A percentile compares a stretch with the other conserved stretches of the same genome.
These are phyloP conservation scores for Pocillopora meandrina DNA, from an alignment of 92 coral and sea anemone genomes.

Conservation along the genomic window DNA sequence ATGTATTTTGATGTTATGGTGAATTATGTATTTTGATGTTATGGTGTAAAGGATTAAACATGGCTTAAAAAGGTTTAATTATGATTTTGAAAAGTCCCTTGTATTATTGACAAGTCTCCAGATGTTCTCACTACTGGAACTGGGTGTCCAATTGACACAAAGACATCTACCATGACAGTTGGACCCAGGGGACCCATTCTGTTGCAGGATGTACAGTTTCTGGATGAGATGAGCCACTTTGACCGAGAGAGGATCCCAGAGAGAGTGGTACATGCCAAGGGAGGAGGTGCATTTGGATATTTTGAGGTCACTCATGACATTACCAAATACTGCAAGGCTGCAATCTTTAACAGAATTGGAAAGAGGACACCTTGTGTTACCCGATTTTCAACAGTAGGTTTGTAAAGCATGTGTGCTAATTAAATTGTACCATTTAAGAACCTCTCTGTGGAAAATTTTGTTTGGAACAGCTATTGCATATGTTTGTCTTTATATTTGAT, in stretches of 20 bases:
- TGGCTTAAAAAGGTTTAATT: too few relatives aligned
- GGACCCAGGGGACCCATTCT: slow-evolving; percentile 90
- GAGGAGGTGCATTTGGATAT: slow-evolving; percentile 99
- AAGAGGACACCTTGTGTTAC: slow-evolving; percentile 86
- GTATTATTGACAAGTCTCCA: slow-evolving; percentile 38
- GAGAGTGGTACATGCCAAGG: slow-evolving; percentile 98
- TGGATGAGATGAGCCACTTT: slow-evolving; percentile 96
- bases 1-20: too few relatives aligned
- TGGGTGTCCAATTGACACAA: slow-evolving; percentile 83
- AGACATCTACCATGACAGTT: slow-evolving; percentile 91
- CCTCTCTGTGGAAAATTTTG: neutral
- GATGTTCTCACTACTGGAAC: slow-evolving; percentile 73
- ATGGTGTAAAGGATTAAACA: too few relatives aligned
- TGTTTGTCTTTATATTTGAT: neutral
- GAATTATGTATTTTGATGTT: too few relatives aligned
- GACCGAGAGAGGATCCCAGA: slow-evolving; percentile 98
- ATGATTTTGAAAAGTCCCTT: neutral
- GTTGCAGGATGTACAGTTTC: slow-evolving; percentile 90
- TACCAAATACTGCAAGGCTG: slow-evolving; percentile 90
- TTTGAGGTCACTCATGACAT: slow-evolving; percentile 96
- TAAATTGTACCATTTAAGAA: neutral
- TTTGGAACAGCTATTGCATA: too few relatives aligned
- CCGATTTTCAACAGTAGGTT: slow-evolving; percentile 97
- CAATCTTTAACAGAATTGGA: slow-evolving; percentile 81
- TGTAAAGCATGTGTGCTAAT: slow-evolving; percentile 2